Percentiles rank a stretch among this genome's conserved stretches.
Evolutionary conservation across 2,797 vertebrate species (phyloP).

Genomic region (Cygnus olor): DNA sequence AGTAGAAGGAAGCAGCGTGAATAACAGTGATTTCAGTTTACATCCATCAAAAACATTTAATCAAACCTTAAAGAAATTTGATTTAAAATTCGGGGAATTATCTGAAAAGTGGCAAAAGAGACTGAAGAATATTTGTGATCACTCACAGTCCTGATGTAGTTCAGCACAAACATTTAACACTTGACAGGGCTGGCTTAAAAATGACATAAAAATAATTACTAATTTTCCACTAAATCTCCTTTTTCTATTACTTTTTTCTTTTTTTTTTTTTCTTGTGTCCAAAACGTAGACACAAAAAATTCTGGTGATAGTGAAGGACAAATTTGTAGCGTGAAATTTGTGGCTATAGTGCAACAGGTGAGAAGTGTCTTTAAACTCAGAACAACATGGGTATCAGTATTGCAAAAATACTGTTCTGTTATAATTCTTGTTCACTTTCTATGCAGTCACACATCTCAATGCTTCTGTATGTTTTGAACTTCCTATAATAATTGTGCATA

Average conservation of each 20-base stretch:
- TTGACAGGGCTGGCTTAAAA: neutral
- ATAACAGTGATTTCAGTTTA: neutral
- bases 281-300: neutral
- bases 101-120: neutral
- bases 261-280: neutral
- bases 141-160: neutral
- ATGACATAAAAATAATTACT: neutral
- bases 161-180: neutral
- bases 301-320: neutral
- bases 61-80: neutral
- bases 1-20: neutral
- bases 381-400: neutral
- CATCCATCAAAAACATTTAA: neutral
- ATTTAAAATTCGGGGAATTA: neutral
- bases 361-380: neutral
- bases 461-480: neutral
- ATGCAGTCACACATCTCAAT: neutral
- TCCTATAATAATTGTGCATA: neutral
- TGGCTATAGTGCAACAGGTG: neutral
- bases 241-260: neutral
- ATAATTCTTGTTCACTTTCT: neutral
- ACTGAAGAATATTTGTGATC: neutral
- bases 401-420: neutral
- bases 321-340: neutral
- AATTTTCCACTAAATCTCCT: neutral